Evolutionary conservation across 2,888 invertebrate species (phyloP).

Genomic region (Oxytorus armatus): DNA sequence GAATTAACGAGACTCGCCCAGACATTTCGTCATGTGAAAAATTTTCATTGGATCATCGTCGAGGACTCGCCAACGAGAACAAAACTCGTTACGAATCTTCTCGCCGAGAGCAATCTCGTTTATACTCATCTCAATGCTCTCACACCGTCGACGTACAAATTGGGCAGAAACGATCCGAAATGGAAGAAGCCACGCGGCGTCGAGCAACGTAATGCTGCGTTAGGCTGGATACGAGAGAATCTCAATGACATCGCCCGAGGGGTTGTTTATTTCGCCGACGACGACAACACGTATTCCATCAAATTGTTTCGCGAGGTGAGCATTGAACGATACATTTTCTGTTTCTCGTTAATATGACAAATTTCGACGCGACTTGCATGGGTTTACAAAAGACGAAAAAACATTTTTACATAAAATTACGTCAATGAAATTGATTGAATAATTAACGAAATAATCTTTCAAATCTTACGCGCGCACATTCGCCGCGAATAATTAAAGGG

Average conservation of each 20-base stretch:
- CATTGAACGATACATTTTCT: neutral
- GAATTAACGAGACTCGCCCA: slow-evolving; percentile 96
- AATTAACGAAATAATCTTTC: too few species aligned
- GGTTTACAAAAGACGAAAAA: too few species aligned
- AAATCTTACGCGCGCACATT: too few species aligned
- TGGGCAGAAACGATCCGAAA: slow-evolving; percentile 89
- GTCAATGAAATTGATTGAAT: too few species aligned
- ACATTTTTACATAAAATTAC: too few species aligned
- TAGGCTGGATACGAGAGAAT: slow-evolving; percentile 92
- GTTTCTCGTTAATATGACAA: too few species aligned
- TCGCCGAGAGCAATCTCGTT: slow-evolving; percentile 88
- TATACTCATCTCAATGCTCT: slow-evolving; percentile 89
- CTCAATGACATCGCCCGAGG: slow-evolving; percentile 87
- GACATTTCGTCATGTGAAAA: slow-evolving; percentile 93
- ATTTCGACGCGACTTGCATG: too few species aligned
- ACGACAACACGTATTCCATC: slow-evolving; percentile 97
- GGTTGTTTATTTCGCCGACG: slow-evolving; percentile 98
- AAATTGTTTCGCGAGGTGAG: slow-evolving; percentile 95
- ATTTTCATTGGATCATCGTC: slow-evolving; percentile 96
- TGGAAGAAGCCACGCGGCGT: slow-evolving; percentile 95
- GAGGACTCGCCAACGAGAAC: slow-evolving; percentile 93
- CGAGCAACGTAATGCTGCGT: slow-evolving; percentile 94
- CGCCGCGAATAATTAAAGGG: too few species aligned
- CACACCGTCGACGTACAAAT: slow-evolving; percentile 90
- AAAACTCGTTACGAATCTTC: slow-evolving; percentile 89